Percentiles rank a stretch among this genome's conserved stretches.
These are phyloP conservation scores for Drosophila jambulina DNA, from an alignment of 1,140 invertebrate genomes.

Conservation along the genomic window DNA sequence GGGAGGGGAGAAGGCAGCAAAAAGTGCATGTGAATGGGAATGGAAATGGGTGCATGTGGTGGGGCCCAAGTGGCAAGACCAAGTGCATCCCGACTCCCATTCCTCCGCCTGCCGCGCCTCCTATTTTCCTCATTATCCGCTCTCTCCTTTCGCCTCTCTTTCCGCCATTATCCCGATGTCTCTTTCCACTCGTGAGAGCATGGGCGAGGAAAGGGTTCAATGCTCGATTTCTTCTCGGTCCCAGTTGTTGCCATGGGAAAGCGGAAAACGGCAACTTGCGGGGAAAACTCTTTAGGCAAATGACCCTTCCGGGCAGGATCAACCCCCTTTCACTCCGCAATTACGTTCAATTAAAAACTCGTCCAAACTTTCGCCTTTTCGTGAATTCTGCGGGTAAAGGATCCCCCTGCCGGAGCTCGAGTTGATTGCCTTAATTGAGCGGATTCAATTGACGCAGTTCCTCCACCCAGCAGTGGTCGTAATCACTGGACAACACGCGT, in stretches of 20 bases:
- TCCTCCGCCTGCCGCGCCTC: constrained; percentile 3
- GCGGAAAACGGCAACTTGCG: background rate
- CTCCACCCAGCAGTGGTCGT: constrained; percentile 5
- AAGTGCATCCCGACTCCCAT: constrained; percentile 33
- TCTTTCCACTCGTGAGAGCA: constrained; percentile 22
- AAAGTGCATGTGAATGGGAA: constrained; percentile 51
- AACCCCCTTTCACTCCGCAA: constrained; percentile 44
- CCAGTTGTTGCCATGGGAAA: constrained; percentile 68
- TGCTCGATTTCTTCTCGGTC: constrained; percentile 66
- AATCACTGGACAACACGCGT: constrained; percentile 59
- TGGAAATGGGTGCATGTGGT: constrained; percentile 61
- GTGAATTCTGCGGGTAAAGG: constrained; percentile 71
- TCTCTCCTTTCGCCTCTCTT: constrained; percentile 8
- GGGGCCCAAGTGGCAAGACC: constrained; percentile 39
- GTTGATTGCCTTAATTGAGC: constrained; percentile 70
- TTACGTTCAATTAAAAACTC: constrained; percentile 66
- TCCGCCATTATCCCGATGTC: constrained; percentile 16
- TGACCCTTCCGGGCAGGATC: constrained; percentile 57
- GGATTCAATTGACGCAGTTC: constrained; percentile 48
- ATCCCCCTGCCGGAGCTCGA: constrained; percentile 27
- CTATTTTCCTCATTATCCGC: constrained; percentile 18
- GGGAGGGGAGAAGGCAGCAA: constrained; percentile 6
- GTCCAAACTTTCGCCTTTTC: constrained; percentile 16
- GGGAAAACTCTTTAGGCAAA: constrained; percentile 33
- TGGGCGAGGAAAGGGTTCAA: constrained; percentile 68